Percentiles rank a stretch among this genome's conserved stretches.
These are phyloP conservation scores for Lanistes nyassanus DNA, from an alignment of 1,140 invertebrate species.

Conservation along the genomic window DNA sequence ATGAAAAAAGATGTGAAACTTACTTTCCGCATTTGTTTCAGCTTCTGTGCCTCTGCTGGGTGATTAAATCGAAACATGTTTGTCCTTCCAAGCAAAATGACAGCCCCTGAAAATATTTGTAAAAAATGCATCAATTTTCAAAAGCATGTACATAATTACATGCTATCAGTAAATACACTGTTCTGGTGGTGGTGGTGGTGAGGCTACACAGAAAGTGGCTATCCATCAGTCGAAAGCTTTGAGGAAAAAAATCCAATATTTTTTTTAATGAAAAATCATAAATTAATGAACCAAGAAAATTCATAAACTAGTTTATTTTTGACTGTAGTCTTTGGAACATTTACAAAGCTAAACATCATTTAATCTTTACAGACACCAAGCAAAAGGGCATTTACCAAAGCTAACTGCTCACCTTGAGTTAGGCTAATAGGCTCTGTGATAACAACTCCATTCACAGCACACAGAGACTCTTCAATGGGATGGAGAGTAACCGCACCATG, in stretches of 20 bases:
- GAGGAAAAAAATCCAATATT: too few relatives aligned
- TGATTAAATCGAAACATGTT: slow-evolving; percentile 95
- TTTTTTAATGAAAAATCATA: too few relatives aligned
- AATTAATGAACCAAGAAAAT: too few relatives aligned
- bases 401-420: slow-evolving; percentile 74
- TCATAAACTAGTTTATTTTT: neutral
- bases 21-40: slow-evolving; percentile 69
- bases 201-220: too few relatives aligned
- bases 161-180: too few relatives aligned
- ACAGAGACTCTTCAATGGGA: slow-evolving; percentile 78
- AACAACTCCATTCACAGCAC: slow-evolving; percentile 84
- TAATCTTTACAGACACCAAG: neutral
- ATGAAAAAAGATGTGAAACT: too few relatives aligned
- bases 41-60: slow-evolving; percentile 86
- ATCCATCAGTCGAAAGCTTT: too few relatives aligned
- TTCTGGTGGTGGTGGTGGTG: too few relatives aligned
- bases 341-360: slow-evolving; percentile 7
- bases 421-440: slow-evolving; percentile 80
- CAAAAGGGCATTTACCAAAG: too few relatives aligned
- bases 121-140: neutral
- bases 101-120: slow-evolving; percentile 72
- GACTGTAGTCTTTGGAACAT: neutral
- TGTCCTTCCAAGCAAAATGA: slow-evolving; percentile 85
- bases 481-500: slow-evolving; percentile 81
- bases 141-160: neutral